A percentile compares a stretch with the other conserved stretches of the same genome.
Conservation (phyloP, 1,140 invertebrate genomes). For the Nixonia krombeini region DNA sequence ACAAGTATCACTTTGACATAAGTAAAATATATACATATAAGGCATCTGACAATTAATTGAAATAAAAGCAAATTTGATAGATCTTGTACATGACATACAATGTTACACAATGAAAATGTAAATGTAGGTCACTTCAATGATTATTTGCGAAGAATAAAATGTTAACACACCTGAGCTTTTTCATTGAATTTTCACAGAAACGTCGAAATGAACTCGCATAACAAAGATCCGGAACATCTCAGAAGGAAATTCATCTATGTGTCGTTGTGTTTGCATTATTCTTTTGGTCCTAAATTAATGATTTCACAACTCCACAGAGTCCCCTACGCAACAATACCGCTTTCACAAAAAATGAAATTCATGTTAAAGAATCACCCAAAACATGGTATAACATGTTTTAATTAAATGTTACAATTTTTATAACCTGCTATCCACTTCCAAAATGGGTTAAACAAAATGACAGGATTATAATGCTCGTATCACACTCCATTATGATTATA, state of each 20-base stretch:
- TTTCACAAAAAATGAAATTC: not conserved
- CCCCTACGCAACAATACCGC: not conserved
- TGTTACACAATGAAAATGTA: not conserved
- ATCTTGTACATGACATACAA: too few species aligned
- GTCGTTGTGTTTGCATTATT: not conserved
- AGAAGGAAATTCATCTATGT: conserved; percentile 5
- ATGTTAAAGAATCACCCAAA: not conserved
- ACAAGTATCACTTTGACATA: too few species aligned
- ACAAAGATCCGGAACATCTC: not conserved
- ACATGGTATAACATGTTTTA: not conserved
- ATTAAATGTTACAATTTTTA: conserved; percentile 3
- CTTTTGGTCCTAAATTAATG: not conserved
- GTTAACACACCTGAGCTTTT: not conserved
- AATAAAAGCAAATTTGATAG: not conserved
- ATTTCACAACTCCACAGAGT: not conserved
- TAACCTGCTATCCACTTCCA: conserved; percentile 4
- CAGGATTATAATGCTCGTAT: not conserved
- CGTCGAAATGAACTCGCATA: not conserved
- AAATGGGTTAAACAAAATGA: conserved; percentile 10
- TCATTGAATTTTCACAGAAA: not conserved
- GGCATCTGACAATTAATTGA: too few species aligned
- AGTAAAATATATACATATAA: too few species aligned
- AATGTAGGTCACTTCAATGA: not conserved
- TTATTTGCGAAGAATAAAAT: not conserved
- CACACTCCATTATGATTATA: not conserved